Conservation (phyloP, 1,140 invertebrate genomes). For the Lepeophtheirus salmonis region DNA sequence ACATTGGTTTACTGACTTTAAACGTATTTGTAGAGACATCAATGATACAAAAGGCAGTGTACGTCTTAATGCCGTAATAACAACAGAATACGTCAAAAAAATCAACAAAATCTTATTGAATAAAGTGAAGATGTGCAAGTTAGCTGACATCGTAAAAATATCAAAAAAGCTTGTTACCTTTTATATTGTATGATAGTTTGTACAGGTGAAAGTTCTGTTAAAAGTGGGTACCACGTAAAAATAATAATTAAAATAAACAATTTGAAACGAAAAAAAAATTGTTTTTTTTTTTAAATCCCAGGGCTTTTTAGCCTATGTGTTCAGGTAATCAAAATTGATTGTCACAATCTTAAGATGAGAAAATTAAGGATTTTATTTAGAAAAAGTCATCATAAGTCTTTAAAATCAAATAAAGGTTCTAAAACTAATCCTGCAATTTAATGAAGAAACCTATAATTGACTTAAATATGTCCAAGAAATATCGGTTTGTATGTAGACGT, state of each 20-base stretch:
- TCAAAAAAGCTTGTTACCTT: not conserved
- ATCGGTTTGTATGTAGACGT: too few relatives aligned
- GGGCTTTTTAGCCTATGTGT: too few relatives aligned
- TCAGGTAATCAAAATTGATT: too few relatives aligned
- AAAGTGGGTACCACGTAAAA: not conserved
- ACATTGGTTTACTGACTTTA: not conserved
- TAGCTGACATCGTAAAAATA: not conserved
- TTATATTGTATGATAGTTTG: not conserved
- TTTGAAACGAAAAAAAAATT: not conserved
- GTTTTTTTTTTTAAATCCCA: not conserved
- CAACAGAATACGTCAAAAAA: not conserved
- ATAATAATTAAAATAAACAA: not conserved
- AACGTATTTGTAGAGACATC: not conserved
- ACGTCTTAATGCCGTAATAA: not conserved
- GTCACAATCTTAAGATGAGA: too few relatives aligned
- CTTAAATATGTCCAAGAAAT: too few relatives aligned
- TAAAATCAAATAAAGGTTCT: too few relatives aligned
- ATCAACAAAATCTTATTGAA: not conserved
- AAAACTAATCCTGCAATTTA: too few relatives aligned
- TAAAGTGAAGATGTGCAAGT: not conserved
- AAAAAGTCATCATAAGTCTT: too few relatives aligned
- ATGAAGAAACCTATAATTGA: too few relatives aligned
- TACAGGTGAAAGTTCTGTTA: not conserved
- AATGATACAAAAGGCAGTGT: not conserved
- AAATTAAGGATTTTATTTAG: too few relatives aligned